phyloP scores from a whole-genome alignment of 2,113 vertebrate species.

The Paratilapia polleni region DNA sequence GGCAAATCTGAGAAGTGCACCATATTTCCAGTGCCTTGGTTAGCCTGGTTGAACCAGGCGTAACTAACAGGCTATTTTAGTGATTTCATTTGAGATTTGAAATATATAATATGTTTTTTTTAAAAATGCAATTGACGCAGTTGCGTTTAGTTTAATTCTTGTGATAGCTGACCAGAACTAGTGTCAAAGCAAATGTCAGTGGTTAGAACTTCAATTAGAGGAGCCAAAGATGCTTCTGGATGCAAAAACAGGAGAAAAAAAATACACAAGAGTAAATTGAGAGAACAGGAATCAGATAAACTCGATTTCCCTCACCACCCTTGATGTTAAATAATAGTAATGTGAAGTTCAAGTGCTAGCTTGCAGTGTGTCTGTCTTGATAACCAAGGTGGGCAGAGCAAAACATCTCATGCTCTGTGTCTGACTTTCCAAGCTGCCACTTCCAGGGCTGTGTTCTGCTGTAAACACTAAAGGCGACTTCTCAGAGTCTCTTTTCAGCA shows the following conservation, averaged over 20 bases:
- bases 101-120: not conserved
- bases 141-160: no score
- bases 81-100: not conserved
- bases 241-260: no score
- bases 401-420: no score
- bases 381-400: no score
- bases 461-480: not conserved
- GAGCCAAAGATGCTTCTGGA: not conserved
- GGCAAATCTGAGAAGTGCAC: fast-evolving
- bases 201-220: fast-evolving
- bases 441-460: not conserved
- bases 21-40: not conserved
- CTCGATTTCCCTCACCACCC: not conserved
- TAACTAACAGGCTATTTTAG: not conserved
- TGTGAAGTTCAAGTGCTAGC: not conserved
- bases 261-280: not conserved
- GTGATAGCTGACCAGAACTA: no score
- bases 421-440: no score
- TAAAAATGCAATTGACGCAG: no score
- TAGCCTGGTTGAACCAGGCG: not conserved
- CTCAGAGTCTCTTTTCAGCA: not conserved
- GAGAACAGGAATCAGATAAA: not conserved
- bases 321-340: not conserved
- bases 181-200: no score
- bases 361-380: not conserved